phyloP scores from a whole-genome alignment of 2,888 invertebrate species.

The Cacoxenus indagator region DNA sequence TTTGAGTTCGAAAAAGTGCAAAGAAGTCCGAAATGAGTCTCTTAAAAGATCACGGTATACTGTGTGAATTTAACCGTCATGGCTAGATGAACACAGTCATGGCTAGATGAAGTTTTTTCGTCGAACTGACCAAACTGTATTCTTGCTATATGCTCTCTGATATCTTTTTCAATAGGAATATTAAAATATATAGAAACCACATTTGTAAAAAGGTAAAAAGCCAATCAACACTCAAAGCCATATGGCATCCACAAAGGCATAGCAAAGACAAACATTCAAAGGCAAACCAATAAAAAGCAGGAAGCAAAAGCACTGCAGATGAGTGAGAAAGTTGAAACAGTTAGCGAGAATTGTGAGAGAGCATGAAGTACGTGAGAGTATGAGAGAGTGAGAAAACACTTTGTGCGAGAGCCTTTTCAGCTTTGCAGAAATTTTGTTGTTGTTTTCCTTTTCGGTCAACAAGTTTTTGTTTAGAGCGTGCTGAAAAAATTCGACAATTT shows the following conservation, averaged over 20 bases:
- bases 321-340: slow-evolving; percentile 15
- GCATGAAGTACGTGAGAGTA: slow-evolving; percentile 2
- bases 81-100: no score
- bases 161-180: no score
- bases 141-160: no score
- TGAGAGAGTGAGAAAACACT: slow-evolving; percentile 6
- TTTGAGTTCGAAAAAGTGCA: no score
- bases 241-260: slow-evolving; percentile 43
- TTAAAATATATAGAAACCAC: no score
- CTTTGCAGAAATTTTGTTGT: slow-evolving; percentile 4
- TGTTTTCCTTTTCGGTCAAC: slow-evolving; percentile 39
- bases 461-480: slow-evolving; percentile 37
- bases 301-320: slow-evolving; percentile 29
- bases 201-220: slow-evolving; percentile 49
- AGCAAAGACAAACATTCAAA: slow-evolving; percentile 14
- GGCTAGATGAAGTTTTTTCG: no score
- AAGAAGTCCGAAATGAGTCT: no score
- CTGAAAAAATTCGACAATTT: slow-evolving; percentile 10
- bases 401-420: slow-evolving; percentile 32
- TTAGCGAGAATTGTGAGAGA: slow-evolving; percentile 18
- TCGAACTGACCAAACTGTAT: no score
- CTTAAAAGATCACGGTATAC: no score
- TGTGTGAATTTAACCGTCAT: no score
- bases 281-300: slow-evolving; percentile 6
- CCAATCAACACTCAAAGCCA: not conserved